phyloP scores from a whole-genome alignment of 2,888 invertebrate genomes.

The Melinaea menophilus region DNA sequence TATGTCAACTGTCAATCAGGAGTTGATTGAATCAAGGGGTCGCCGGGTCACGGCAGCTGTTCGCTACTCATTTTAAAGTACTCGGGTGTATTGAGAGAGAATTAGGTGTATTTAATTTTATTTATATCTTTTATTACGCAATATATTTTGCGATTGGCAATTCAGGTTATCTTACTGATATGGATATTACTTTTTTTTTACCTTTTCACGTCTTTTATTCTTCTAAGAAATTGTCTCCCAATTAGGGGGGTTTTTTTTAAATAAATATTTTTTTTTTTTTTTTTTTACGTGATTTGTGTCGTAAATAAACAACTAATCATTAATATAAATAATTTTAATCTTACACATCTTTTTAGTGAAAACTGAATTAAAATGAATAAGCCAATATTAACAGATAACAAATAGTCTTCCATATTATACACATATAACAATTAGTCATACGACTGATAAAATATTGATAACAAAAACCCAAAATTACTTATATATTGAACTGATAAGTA shows the following conservation, averaged over 20 bases:
- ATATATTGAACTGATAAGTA: background rate
- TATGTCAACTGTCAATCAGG: slow-evolving; percentile 38
- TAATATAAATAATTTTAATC: too few species aligned
- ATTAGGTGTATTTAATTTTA: background rate
- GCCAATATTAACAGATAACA: too few species aligned
- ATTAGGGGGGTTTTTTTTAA: too few species aligned
- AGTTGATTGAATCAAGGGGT: slow-evolving; percentile 40
- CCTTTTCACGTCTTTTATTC: too few species aligned
- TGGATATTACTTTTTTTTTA: too few species aligned
- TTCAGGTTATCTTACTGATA: background rate
- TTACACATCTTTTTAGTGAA: too few species aligned
- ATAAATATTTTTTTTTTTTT: too few species aligned
- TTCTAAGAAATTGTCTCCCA: too few species aligned
- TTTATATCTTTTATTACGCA: background rate
- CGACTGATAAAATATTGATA: background rate
- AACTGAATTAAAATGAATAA: too few species aligned
- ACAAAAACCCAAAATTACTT: background rate
- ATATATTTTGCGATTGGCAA: background rate
- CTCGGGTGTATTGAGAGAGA: background rate
- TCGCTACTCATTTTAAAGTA: slow-evolving; percentile 6
- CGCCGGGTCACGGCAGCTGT: slow-evolving; percentile 23
- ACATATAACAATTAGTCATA: background rate
- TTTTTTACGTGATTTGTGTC: too few species aligned
- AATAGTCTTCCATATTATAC: too few species aligned
- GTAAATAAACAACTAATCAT: too few species aligned